These are phyloP conservation scores for Stomatorhinus walkeri DNA, from an alignment of 2,797 vertebrate genomes.

Conservation along the genomic window DNA sequence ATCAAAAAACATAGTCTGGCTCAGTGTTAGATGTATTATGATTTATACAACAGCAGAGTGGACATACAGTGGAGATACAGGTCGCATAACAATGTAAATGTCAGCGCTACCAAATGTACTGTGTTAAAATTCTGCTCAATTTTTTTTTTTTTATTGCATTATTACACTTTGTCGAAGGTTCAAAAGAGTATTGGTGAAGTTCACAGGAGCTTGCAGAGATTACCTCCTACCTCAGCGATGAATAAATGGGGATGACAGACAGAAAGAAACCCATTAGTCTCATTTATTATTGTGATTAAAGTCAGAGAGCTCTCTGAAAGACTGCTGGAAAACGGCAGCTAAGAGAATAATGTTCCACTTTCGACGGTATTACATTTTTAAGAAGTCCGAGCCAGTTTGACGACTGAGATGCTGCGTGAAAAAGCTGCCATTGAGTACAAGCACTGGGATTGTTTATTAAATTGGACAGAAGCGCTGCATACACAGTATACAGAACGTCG, in stretches of 20 bases:
- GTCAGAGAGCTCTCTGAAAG: conserved; percentile 6
- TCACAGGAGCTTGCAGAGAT: background rate
- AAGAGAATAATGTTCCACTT: background rate
- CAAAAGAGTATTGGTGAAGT: background rate
- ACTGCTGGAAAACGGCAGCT: background rate
- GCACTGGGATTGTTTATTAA: background rate
- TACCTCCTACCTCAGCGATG: background rate
- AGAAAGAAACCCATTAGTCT: conserved; percentile 11
- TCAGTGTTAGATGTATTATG: background rate
- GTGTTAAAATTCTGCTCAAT: background rate
- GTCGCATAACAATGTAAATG: background rate
- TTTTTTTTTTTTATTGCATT: conserved; percentile 4
- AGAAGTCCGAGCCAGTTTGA: background rate
- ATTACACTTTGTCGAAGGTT: background rate
- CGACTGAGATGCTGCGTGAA: background rate
- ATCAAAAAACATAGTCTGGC: background rate
- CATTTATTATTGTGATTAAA: conserved; percentile 16
- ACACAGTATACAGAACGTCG: background rate
- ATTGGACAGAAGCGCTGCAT: background rate
- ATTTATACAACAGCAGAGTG: background rate
- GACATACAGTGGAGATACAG: background rate
- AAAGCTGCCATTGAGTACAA: background rate
- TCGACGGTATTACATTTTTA: background rate
- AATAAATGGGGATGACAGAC: background rate
- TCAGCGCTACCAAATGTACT: background rate